Conservation (phyloP, 2,888 invertebrate genomes). For the Melanostoma mellinum region DNA sequence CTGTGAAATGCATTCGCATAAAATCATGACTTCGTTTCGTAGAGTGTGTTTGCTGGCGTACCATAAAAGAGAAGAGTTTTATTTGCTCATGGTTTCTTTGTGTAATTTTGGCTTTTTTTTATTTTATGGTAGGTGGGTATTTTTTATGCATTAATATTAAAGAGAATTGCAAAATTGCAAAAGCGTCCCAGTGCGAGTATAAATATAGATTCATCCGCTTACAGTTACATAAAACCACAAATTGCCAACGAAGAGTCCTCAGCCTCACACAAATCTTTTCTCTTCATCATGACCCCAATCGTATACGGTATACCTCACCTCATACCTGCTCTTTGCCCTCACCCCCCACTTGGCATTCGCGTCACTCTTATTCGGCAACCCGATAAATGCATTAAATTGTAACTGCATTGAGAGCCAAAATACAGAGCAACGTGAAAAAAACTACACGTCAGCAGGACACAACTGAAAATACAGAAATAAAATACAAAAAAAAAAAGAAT, state of each 20-base stretch:
- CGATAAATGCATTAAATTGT: constrained; percentile 57
- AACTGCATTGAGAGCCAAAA: constrained; percentile 15
- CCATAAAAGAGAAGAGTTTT: constrained; percentile 15
- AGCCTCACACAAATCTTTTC: constrained; percentile 26
- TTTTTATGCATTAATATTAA: constrained; percentile 49
- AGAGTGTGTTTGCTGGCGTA: constrained; percentile 18
- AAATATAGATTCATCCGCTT: constrained; percentile 40
- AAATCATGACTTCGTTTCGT: constrained; percentile 37
- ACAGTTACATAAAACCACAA: constrained; percentile 56
- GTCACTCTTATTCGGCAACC: background rate
- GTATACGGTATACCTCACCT: background rate
- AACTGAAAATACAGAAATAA: constrained; percentile 35
- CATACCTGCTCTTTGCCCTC: background rate
- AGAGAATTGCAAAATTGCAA: constrained; percentile 9
- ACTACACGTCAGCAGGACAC: constrained; percentile 61
- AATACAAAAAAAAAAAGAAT: no score
- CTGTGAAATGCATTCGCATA: constrained; percentile 23
- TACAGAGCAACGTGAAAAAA: constrained; percentile 36
- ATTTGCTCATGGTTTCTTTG: constrained; percentile 44
- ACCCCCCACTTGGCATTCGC: background rate
- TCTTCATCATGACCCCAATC: constrained; percentile 7
- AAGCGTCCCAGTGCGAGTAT: constrained; percentile 13
- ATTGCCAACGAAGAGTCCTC: constrained; percentile 40
- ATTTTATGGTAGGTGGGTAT: no score
- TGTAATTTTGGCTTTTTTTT: background rate